These are phyloP conservation scores for Morone chrysops DNA, from an alignment of 2,113 vertebrate species.

Conservation along the genomic window DNA sequence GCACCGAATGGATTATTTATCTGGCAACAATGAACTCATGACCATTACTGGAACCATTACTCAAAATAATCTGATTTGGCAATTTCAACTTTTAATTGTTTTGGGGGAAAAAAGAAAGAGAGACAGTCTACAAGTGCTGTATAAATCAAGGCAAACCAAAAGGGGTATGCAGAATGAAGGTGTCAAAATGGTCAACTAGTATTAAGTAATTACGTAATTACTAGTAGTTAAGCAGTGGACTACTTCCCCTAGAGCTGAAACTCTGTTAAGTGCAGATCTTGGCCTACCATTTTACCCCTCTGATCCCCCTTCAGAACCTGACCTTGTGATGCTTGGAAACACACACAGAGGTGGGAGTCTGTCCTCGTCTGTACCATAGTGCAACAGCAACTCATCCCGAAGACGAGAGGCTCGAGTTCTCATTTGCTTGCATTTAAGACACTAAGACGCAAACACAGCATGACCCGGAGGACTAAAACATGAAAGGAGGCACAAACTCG, in stretches of 20 bases:
- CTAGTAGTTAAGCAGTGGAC: not conserved
- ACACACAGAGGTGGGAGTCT: not conserved
- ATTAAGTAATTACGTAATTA: no score
- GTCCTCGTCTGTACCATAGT: not conserved
- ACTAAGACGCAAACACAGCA: slow-evolving; percentile 1
- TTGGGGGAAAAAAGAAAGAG: not conserved
- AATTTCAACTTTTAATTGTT: not conserved
- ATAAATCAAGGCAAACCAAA: not conserved
- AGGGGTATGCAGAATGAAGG: not conserved
- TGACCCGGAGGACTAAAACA: slow-evolving; percentile 39
- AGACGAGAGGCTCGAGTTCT: slow-evolving; percentile 22
- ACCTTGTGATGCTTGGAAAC: not conserved
- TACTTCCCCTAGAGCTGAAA: not conserved
- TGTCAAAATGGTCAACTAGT: no score
- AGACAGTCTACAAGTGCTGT: not conserved
- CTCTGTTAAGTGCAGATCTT: not conserved
- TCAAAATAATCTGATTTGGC: not conserved
- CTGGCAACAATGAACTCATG: not conserved
- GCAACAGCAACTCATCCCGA: slow-evolving; percentile 11
- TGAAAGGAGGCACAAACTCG: slow-evolving; percentile 34
- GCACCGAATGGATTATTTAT: not conserved
- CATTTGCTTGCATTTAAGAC: slow-evolving; percentile 33
- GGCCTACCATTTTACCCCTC: not conserved
- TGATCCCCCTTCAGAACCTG: not conserved
- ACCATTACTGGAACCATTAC: not conserved